Percentiles rank a stretch among this genome's conserved stretches.
These are phyloP conservation scores for Cydia strobilella DNA, from an alignment of 1,140 invertebrate genomes.

Conservation along the genomic window DNA sequence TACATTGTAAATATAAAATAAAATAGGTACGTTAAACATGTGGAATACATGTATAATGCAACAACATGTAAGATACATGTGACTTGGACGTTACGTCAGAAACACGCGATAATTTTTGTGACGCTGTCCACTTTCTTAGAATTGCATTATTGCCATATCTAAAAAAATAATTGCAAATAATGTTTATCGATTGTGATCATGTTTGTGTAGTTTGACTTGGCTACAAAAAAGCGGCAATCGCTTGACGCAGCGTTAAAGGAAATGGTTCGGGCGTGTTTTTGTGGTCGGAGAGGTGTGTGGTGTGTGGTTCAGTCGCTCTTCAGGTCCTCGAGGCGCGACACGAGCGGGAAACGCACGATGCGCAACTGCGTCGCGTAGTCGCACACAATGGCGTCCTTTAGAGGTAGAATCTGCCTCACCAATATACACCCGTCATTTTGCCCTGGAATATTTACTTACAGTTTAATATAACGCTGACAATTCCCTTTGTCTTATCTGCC, in stretches of 20 bases:
- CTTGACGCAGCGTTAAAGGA: no score
- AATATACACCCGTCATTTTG: slow-evolving; percentile 88
- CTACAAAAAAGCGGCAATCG: not conserved
- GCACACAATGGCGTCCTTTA: slow-evolving; percentile 92
- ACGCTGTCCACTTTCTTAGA: not conserved
- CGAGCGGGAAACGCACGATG: slow-evolving; percentile 94
- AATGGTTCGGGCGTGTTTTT: not conserved
- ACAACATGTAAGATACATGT: no score
- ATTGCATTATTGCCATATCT: not conserved
- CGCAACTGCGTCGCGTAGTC: slow-evolving; percentile 96
- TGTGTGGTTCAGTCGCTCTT: slow-evolving; percentile 63
- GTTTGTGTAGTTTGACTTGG: not conserved
- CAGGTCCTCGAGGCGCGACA: slow-evolving; percentile 76
- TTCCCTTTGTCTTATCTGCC: no score
- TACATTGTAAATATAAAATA: no score
- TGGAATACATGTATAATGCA: no score
- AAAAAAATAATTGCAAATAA: not conserved
- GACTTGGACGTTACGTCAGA: no score
- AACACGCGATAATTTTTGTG: no score
- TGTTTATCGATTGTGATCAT: not conserved
- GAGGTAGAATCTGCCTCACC: slow-evolving; percentile 88
- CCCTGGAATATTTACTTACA: slow-evolving; percentile 66
- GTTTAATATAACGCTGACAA: not conserved
- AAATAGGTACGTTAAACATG: no score
- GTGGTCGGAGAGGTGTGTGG: not conserved